Percentiles rank a stretch among this genome's conserved stretches.
phyloP scores from a whole-genome alignment of 2,797 vertebrate genomes.

The Lutjanus argentimaculatus region DNA sequence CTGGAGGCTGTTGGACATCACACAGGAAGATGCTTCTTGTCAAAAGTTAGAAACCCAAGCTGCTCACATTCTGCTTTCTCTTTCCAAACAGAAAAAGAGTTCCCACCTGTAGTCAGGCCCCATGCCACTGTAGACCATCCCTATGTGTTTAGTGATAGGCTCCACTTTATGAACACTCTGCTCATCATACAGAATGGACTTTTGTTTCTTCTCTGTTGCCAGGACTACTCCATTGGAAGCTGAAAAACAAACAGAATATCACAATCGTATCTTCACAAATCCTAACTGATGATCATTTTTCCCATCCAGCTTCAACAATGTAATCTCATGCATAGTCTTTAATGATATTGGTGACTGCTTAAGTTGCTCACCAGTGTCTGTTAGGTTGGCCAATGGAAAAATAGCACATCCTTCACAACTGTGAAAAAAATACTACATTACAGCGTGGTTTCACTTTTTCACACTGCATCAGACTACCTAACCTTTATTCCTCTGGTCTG shows the following conservation, averaged over 20 bases:
- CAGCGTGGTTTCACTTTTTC: not conserved
- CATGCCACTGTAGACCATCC: slow-evolving; percentile 99
- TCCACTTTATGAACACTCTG: slow-evolving; percentile 99
- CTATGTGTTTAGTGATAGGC: slow-evolving; percentile 99
- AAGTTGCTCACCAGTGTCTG: not conserved
- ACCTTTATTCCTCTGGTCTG: no score
- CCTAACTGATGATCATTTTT: accelerated
- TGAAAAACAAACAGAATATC: slow-evolving; percentile 66
- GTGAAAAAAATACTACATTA: not conserved
- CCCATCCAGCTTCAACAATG: not conserved
- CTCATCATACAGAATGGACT: slow-evolving; percentile 98
- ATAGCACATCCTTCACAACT: not conserved
- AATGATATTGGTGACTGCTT: not conserved
- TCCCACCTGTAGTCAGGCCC: slow-evolving; percentile 98
- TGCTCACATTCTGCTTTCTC: not conserved
- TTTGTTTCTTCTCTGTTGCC: slow-evolving; percentile 99
- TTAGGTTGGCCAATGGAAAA: not conserved
- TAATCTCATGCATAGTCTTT: no score
- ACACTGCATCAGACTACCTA: not conserved
- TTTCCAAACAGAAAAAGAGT: not conserved
- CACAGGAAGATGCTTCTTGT: not conserved
- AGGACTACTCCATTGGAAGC: slow-evolving; percentile 98
- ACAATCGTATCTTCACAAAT: not conserved
- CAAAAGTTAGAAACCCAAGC: not conserved
- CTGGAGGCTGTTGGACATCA: not conserved